Conservation (phyloP, 2,113 vertebrate species). For the Cyphomyrus discorhynchus region DNA sequence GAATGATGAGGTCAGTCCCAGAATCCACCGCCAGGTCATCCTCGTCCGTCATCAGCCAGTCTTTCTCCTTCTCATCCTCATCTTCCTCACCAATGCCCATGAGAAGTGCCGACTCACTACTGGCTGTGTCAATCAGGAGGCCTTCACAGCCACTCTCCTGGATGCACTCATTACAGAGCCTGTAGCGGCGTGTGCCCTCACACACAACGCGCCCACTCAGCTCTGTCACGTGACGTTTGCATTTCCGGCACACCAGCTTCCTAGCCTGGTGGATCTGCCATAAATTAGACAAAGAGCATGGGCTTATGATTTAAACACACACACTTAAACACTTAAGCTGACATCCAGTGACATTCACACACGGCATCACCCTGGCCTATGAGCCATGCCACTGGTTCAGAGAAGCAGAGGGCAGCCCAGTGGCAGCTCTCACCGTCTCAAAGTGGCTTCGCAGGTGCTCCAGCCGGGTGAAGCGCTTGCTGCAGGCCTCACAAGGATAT, state of each 20-base stretch:
- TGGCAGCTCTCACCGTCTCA: slow-evolving; percentile 74
- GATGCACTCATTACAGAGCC: slow-evolving; percentile 82
- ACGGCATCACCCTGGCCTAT: not conserved
- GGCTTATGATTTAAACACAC: not conserved
- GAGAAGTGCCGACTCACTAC: slow-evolving; percentile 55
- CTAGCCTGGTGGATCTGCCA: slow-evolving; percentile 90
- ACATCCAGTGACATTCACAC: not conserved
- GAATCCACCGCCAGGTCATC: slow-evolving; percentile 89
- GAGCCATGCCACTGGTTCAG: not conserved
- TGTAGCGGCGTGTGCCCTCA: slow-evolving; percentile 83
- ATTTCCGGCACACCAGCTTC: slow-evolving; percentile 92
- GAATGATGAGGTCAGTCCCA: slow-evolving; percentile 84
- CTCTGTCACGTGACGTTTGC: slow-evolving; percentile 86
- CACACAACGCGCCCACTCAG: slow-evolving; percentile 88
- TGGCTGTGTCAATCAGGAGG: slow-evolving; percentile 66
- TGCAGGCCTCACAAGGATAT: slow-evolving; percentile 91
- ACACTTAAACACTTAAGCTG: not conserved
- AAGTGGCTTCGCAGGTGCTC: slow-evolving; percentile 95
- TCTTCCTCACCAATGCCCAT: slow-evolving; percentile 75
- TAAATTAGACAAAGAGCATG: not conserved
- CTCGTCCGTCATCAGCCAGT: slow-evolving; percentile 66
- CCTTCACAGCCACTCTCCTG: slow-evolving; percentile 81
- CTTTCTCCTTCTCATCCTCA: slow-evolving; percentile 69
- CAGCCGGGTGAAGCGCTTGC: slow-evolving; percentile 88
- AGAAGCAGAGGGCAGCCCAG: not conserved